phyloP scores from a whole-genome alignment of 2,797 vertebrate genomes.

The Karalla daura region DNA sequence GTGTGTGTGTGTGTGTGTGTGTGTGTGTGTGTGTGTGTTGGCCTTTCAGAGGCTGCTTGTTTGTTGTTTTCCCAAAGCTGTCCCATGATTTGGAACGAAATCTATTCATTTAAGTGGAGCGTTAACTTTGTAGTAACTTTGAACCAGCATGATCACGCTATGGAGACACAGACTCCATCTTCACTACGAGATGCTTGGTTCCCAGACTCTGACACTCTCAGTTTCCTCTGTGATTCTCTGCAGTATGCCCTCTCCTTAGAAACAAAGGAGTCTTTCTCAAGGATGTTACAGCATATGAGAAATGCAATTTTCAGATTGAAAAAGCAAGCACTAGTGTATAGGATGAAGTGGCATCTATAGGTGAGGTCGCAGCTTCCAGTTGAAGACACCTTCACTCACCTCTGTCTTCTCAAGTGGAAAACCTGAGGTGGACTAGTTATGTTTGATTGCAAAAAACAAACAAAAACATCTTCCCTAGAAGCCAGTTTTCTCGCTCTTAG shows the following conservation, averaged over 20 bases:
- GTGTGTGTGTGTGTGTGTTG: neutral
- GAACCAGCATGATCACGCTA: neutral
- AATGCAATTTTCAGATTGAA: neutral
- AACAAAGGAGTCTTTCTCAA: neutral
- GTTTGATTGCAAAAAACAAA: too few relatives aligned
- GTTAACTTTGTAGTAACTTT: neutral
- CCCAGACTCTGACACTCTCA: neutral
- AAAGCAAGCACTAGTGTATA: too few relatives aligned
- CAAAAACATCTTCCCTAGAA: too few relatives aligned
- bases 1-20: neutral
- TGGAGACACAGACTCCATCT: neutral
- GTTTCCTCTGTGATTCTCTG: neutral
- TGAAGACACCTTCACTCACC: too few relatives aligned
- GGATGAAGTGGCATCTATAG: too few relatives aligned
- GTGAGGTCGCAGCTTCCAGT: too few relatives aligned
- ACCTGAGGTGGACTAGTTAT: too few relatives aligned
- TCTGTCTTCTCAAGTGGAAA: too few relatives aligned
- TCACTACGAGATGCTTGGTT: slow-evolving; percentile 12
- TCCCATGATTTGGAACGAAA: neutral
- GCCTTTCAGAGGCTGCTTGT: neutral
- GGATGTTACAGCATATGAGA: neutral
- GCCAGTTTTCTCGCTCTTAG: too few relatives aligned
- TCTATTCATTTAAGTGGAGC: neutral
- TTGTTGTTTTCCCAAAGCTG: slow-evolving; percentile 8
- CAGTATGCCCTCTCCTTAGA: neutral